Conservation (phyloP, 2,888 invertebrate species). For the Orchesella flavescens region DNA sequence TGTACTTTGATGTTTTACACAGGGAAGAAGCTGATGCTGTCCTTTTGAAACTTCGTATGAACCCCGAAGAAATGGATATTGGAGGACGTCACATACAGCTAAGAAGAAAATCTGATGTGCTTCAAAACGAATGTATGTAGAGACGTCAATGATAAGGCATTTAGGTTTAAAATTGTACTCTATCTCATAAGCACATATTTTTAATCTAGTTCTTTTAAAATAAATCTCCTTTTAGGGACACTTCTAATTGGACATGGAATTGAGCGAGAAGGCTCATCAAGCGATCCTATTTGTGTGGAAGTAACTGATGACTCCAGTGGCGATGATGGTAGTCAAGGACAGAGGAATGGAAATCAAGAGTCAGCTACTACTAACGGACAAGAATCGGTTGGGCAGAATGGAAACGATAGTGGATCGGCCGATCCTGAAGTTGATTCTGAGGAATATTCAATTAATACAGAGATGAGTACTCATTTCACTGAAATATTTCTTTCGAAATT, state of each 20-base stretch:
- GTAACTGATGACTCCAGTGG: background rate
- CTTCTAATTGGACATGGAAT: background rate
- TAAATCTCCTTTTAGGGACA: background rate
- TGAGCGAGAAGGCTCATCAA: background rate
- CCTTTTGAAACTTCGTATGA: background rate
- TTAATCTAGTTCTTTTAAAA: no score
- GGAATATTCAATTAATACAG: background rate
- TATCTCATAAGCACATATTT: no score
- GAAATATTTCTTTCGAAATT: constrained; percentile 1
- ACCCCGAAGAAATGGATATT: constrained; percentile 19
- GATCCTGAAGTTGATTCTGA: background rate
- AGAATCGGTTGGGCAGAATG: background rate
- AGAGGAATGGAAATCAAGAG: no score
- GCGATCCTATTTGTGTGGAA: no score
- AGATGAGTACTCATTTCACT: constrained; percentile 7
- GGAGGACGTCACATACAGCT: background rate
- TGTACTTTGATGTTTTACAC: background rate
- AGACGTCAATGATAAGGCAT: no score
- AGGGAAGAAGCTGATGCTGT: constrained; percentile 27
- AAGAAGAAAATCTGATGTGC: constrained; percentile 23
- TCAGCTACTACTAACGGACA: no score
- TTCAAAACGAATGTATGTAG: constrained; percentile 27
- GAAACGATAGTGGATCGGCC: background rate
- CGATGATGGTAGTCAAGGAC: no score
- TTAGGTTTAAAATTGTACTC: no score